phyloP scores from a whole-genome alignment of 2,113 vertebrate species.

The Ciconia boyciana region DNA sequence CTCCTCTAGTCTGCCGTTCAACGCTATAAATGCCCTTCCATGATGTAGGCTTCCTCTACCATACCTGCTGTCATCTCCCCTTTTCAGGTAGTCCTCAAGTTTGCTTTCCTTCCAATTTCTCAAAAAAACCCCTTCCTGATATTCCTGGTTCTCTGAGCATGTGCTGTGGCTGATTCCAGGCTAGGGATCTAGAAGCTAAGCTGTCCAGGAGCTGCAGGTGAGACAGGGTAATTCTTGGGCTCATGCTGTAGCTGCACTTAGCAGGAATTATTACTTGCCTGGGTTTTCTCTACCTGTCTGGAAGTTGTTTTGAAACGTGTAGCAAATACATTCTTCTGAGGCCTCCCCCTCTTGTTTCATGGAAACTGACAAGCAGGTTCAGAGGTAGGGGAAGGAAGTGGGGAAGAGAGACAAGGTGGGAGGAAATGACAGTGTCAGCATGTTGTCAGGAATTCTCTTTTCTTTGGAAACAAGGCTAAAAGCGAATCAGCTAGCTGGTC shows the following conservation, averaged over 20 bases:
- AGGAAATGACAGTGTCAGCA: not conserved
- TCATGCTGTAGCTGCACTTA: not conserved
- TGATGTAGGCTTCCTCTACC: not conserved
- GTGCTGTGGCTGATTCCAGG: not conserved
- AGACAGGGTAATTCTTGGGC: not conserved
- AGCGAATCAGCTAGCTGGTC: not conserved
- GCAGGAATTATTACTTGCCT: not conserved
- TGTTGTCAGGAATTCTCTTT: not conserved
- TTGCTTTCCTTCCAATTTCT: not conserved
- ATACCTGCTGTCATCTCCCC: not conserved
- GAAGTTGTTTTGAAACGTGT: not conserved
- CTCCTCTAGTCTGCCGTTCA: not conserved
- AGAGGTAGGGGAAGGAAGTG: not conserved
- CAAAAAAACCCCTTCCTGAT: not conserved
- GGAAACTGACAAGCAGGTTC: not conserved
- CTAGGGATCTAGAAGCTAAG: not conserved
- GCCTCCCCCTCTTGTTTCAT: not conserved
- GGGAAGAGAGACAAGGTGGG: not conserved
- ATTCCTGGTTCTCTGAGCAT: not conserved
- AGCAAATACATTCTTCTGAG: not conserved
- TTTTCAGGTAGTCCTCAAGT: not conserved
- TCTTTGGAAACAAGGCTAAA: not conserved
- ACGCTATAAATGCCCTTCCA: not conserved
- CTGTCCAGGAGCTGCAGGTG: not conserved
- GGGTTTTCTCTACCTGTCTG: not conserved